phyloP scores from a whole-genome alignment of 2,888 invertebrate species.

The Tetragonisca angustula region DNA sequence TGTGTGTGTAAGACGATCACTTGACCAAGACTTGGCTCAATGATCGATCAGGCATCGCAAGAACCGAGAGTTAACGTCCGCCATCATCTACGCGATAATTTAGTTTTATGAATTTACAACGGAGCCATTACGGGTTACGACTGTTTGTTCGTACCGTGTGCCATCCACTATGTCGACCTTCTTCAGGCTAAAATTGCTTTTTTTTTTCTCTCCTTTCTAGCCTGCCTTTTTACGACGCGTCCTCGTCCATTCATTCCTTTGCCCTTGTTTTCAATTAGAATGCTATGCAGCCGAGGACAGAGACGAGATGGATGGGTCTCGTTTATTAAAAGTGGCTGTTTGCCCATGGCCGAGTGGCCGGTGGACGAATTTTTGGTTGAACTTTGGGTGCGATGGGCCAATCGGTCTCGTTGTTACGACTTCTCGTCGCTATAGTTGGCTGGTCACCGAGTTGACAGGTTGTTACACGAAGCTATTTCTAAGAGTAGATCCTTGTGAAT shows the following conservation, averaged over 20 bases:
- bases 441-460: neutral
- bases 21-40: conserved; percentile 22
- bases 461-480: no score
- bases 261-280: conserved; percentile 48
- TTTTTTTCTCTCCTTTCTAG: neutral
- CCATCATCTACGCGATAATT: conserved; percentile 77
- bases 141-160: conserved; percentile 46
- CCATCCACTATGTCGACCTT: conserved; percentile 43
- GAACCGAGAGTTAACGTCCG: neutral
- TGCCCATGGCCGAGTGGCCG: neutral
- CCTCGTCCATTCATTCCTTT: conserved; percentile 6
- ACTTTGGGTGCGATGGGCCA: neutral
- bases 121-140: conserved; percentile 62
- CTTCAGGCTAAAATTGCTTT: conserved; percentile 33
- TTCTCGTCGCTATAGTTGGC: neutral
- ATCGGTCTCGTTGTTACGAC: neutral
- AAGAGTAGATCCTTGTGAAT: neutral
- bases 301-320: no score
- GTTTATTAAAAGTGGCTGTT: neutral
- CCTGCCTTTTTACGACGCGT: neutral
- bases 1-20: conserved; percentile 22
- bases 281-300: conserved; percentile 18
- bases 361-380: conserved; percentile 18
- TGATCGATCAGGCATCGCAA: conserved; percentile 50
- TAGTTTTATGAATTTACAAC: conserved; percentile 79